Percentiles rank a stretch among this genome's conserved stretches.
These are phyloP conservation scores for Varecia variegata DNA, from an alignment of 2,797 vertebrate genomes.

Conservation along the genomic window DNA sequence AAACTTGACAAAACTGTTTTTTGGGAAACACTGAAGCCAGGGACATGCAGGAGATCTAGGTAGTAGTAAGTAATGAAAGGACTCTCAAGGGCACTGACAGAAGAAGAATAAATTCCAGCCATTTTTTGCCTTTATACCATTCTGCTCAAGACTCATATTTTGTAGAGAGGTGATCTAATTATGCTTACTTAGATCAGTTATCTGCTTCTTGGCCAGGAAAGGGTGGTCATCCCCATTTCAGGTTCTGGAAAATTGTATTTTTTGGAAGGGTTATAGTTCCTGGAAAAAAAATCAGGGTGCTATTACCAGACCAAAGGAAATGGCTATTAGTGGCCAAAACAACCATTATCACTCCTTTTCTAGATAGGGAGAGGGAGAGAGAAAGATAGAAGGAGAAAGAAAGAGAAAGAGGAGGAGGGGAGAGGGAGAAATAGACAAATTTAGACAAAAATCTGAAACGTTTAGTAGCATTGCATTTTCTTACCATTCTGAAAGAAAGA, in stretches of 20 bases:
- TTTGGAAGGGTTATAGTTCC: neutral
- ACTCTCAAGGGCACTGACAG: neutral
- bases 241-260: neutral
- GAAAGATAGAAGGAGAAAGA: too few relatives aligned
- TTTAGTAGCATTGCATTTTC: neutral
- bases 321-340: neutral
- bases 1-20: neutral
- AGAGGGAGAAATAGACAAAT: neutral
- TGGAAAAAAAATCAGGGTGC: neutral
- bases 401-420: neutral
- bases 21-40: neutral
- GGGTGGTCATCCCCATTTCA: neutral
- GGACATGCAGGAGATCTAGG: neutral
- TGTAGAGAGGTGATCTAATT: neutral
- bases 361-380: neutral
- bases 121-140: neutral
- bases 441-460: neutral
- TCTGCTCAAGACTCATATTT: neutral
- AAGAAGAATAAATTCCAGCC: neutral
- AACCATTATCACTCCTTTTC: neutral
- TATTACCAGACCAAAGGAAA: neutral
- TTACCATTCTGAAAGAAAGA: neutral
- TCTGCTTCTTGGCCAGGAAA: neutral
- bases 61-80: neutral
- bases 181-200: neutral